Evolutionary conservation across 2,888 invertebrate species (phyloP), one percentile per base, ranked within the genome.

Genomic region (Lottia gigantea): DNA sequence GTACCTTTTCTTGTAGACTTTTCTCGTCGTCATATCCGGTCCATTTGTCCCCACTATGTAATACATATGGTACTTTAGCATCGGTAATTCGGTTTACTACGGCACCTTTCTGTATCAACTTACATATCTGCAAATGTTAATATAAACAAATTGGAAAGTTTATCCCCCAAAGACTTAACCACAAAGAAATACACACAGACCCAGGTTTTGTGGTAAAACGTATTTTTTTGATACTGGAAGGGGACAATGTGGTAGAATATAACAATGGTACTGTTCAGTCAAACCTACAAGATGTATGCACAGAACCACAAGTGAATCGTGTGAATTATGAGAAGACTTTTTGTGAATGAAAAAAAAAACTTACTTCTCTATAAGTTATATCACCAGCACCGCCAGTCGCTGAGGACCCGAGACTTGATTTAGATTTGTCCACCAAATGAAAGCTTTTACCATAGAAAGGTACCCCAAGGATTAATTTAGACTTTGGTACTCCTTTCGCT

Each of bases 381-480:
- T 75, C 72, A 61, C 82, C 82, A 2, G 49, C 70, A 40, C 73
- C 73, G 12, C 74, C 46, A 1, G 2, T 62, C 16, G 69, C 67
- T 12, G 77, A 70, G 15, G 78, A 78, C 3, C 77, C 78, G 14
- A 79, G n/a, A 6, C 72, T 74, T 45, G 74, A 73, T 49, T 74
- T 70, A 19, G 25, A 46, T 12, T 71, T 25, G 19, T 93, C 94
- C 62, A 94, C 90, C 80, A 97, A 90, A 1, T 95, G 95, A 88
- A 96, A 96, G 16, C 94, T 93, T 73, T 96, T 91, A 68, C 96
- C 97, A 89, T 97, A 97, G 15, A 96, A 96, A 19, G 96, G 95
- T 95, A 96, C 95, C 65, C 96, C 96, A 70, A 97, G 95, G 71
- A 96, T 92, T 73, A 97, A 91, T 88, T 96, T 96, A 83, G 96